phyloP scores from a whole-genome alignment of 2,113 vertebrate genomes.

The Uria aalge region DNA sequence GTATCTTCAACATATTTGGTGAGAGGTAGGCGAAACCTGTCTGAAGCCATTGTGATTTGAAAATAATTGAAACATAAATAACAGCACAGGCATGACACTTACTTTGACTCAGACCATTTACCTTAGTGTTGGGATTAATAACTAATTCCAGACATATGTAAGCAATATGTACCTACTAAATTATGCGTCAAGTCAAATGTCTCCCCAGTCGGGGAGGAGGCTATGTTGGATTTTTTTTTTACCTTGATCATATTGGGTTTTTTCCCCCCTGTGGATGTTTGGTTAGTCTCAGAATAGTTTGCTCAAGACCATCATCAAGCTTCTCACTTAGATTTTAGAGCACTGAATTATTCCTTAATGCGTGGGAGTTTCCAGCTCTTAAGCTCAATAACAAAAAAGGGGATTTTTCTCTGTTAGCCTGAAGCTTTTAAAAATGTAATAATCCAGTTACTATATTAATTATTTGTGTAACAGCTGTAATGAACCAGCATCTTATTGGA shows the following conservation, averaged over 20 bases:
- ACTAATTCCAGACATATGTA: not conserved
- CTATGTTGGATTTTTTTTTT: not conserved
- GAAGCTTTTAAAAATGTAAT: not conserved
- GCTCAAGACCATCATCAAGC: not conserved
- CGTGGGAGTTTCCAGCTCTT: not conserved
- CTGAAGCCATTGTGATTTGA: not conserved
- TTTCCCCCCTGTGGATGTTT: not conserved
- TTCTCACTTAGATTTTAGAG: not conserved
- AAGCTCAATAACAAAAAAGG: not conserved
- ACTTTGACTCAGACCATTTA: not conserved
- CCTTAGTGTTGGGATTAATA: not conserved
- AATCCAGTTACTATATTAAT: not conserved
- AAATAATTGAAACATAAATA: not conserved
- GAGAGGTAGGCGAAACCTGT: slow-evolving; percentile 66
- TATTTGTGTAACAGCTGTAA: not conserved
- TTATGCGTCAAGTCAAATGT: not conserved
- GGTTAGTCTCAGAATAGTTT: not conserved
- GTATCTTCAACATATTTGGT: slow-evolving; percentile 68
- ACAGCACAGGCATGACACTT: not conserved
- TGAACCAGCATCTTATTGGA: not conserved
- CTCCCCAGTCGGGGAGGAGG: not conserved
- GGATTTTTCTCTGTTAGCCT: not conserved
- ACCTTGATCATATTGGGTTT: not conserved
- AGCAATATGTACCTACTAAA: not conserved
- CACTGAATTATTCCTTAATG: not conserved